Conservation (phyloP, 2,113 vertebrate genomes). For the Genyomyrus donnyi region DNA sequence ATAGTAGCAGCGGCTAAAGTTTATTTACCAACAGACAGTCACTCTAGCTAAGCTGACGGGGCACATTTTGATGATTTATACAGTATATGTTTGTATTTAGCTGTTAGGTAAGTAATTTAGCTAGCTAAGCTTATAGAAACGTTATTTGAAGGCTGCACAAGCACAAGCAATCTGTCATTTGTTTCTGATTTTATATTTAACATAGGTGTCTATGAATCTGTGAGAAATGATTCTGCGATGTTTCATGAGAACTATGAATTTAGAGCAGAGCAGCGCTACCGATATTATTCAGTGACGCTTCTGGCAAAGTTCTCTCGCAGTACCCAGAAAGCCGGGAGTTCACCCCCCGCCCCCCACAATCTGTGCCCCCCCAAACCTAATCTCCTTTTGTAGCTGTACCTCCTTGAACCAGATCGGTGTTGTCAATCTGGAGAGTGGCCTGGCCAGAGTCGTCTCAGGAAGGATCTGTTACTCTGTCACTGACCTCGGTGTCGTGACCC, state of each 20-base stretch:
- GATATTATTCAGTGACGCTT: not conserved
- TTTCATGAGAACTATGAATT: not conserved
- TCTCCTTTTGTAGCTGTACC: slow-evolving; percentile 32
- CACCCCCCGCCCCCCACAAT: slow-evolving; percentile 12
- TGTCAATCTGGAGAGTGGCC: slow-evolving; percentile 29
- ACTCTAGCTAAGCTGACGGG: not conserved
- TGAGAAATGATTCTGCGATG: not conserved
- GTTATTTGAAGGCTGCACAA: not conserved
- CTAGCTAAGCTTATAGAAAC: not conserved
- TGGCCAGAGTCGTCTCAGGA: slow-evolving; percentile 41
- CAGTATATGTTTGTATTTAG: not conserved
- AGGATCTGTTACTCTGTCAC: slow-evolving; percentile 47
- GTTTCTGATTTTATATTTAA: not conserved
- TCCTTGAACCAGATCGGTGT: slow-evolving; percentile 43
- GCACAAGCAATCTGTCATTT: not conserved
- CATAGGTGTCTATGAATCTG: not conserved
- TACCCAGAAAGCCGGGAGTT: not conserved
- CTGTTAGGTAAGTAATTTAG: not conserved
- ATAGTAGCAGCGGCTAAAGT: not conserved
- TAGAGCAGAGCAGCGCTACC: not conserved
- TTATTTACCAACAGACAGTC: not conserved
- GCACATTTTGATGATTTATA: not conserved
- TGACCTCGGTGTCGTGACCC: slow-evolving; percentile 51
- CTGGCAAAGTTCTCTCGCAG: not conserved
- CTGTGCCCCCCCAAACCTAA: slow-evolving; percentile 41